Conservation (phyloP, 2,888 invertebrate genomes). For the Phengaris alcon region DNA sequence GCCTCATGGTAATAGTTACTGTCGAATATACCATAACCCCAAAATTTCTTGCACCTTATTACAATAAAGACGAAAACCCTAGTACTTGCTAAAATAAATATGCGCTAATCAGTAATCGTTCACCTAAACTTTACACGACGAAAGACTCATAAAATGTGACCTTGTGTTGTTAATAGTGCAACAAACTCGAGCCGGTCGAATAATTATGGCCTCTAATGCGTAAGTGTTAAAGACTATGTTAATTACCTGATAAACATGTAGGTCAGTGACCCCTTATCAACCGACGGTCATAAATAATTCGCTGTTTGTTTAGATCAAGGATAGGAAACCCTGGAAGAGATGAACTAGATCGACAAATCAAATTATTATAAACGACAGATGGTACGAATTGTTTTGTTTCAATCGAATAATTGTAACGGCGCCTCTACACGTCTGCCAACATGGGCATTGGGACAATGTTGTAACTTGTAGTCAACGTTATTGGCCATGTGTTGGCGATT, state of each 20-base stretch:
- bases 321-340: slow-evolving; percentile 1
- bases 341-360: not conserved
- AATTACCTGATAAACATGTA: slow-evolving; percentile 9
- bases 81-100: not conserved
- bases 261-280: slow-evolving; percentile 20
- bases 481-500: too few relatives aligned
- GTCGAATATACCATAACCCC: too few relatives aligned
- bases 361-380: too few relatives aligned
- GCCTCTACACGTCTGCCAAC: not conserved
- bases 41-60: not conserved
- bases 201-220: slow-evolving; percentile 15
- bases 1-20: too few relatives aligned
- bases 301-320: slow-evolving; percentile 5
- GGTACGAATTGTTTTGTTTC: too few relatives aligned
- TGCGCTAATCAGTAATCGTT: not conserved
- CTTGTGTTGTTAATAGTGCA: slow-evolving; percentile 19
- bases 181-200: not conserved
- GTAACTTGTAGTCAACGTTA: too few relatives aligned
- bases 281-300: not conserved
- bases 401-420: not conserved
- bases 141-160: slow-evolving; percentile 14
- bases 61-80: not conserved
- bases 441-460: not conserved
- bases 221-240: slow-evolving; percentile 10
- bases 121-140: not conserved